These are phyloP conservation scores for Pseudomyrmex sp. DNA, from an alignment of 1,140 invertebrate genomes.

Conservation along the genomic window DNA sequence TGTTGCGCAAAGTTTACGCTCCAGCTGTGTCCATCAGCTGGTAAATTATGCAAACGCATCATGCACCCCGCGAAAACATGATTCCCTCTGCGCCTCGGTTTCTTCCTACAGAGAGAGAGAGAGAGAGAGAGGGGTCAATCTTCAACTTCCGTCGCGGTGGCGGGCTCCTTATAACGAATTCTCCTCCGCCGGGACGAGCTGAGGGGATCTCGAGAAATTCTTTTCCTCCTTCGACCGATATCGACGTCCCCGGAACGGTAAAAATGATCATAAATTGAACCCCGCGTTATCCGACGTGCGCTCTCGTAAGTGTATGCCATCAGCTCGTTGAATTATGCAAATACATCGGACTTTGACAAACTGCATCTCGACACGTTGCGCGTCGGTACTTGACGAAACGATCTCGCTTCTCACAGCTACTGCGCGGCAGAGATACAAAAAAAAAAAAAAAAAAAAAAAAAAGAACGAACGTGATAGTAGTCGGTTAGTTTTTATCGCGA, in stretches of 20 bases:
- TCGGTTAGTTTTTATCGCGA: constrained; percentile 3
- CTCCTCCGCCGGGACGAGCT: constrained; percentile 11
- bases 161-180: constrained; percentile 36
- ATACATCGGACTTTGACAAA: constrained; percentile 55
- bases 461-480: not conserved
- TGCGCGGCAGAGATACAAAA: not conserved
- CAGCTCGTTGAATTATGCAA: constrained; percentile 59
- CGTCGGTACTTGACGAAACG: constrained; percentile 29
- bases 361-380: constrained; percentile 51
- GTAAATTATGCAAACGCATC: constrained; percentile 61
- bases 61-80: constrained; percentile 39
- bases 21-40: constrained; percentile 58
- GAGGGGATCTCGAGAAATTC: constrained; percentile 23
- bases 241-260: constrained; percentile 45
- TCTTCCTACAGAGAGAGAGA: not conserved
- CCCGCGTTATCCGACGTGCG: constrained; percentile 43
- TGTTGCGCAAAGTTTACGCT: constrained; percentile 53
- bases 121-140: constrained; percentile 35
- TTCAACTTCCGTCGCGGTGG: constrained; percentile 37
- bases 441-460: too few relatives aligned
- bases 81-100: not conserved
- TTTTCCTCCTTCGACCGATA: constrained; percentile 23
- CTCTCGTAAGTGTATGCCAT: constrained; percentile 49
- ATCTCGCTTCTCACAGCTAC: not conserved
- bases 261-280: constrained; percentile 58